These are phyloP conservation scores for Conger conger DNA, from an alignment of 2,113 vertebrate species.

Conservation along the genomic window DNA sequence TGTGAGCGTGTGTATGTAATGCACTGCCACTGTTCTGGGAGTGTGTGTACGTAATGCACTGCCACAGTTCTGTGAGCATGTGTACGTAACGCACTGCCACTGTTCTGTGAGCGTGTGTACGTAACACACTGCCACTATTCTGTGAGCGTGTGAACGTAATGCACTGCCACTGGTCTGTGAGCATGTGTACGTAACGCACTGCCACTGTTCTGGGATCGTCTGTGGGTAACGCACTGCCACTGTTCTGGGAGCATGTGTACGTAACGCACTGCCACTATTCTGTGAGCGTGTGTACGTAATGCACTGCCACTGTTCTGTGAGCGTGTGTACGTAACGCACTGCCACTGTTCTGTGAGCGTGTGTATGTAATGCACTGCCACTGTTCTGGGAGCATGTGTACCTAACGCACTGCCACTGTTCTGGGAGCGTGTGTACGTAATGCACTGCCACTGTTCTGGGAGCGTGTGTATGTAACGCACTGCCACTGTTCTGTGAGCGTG, in stretches of 20 bases:
- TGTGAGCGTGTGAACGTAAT: conserved; percentile 40
- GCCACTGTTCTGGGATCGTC: conserved; percentile 23
- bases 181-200: conserved; percentile 40
- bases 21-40: too few species aligned
- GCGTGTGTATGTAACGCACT: conserved; percentile 40
- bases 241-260: conserved; percentile 29
- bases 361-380: conserved; percentile 40
- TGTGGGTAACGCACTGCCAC: conserved; percentile 39
- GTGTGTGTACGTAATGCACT: conserved; percentile 38
- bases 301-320: too few species aligned
- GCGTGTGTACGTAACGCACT: conserved; percentile 40
- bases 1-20: too few species aligned
- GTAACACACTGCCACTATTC: conserved; percentile 37
- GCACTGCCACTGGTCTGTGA: conserved; percentile 30
- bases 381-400: conserved; percentile 29
- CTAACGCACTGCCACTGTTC: conserved; percentile 38
- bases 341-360: conserved; percentile 32
- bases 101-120: conserved; percentile 29
- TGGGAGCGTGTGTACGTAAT: too few species aligned
- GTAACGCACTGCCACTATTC: conserved; percentile 37
- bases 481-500: conserved; percentile 32
- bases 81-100: conserved; percentile 39
- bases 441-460: too few species aligned
- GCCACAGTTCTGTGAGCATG: conserved; percentile 32
- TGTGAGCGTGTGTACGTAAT: too few species aligned